phyloP scores from a whole-genome alignment of 1,140 invertebrate genomes.

The Drosophila subobscura region DNA sequence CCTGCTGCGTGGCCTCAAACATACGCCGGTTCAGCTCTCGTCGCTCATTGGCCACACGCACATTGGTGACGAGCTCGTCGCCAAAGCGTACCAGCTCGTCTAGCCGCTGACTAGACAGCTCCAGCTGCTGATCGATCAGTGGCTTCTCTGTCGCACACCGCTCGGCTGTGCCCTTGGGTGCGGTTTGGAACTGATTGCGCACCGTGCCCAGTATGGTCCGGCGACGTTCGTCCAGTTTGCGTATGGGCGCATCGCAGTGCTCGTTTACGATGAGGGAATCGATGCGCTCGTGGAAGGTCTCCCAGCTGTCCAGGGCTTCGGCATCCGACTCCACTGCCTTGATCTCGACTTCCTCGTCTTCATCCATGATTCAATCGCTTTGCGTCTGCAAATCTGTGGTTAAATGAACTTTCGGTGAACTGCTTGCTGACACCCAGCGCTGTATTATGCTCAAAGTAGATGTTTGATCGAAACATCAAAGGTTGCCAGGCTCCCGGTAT shows the following conservation, averaged over 20 bases:
- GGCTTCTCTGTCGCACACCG: constrained; percentile 44
- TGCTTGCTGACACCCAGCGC: not conserved
- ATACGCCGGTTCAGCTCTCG: constrained; percentile 87
- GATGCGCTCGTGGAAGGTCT: constrained; percentile 61
- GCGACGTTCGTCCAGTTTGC: constrained; percentile 48
- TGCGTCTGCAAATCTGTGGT: constrained; percentile 1
- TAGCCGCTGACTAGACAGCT: constrained; percentile 58
- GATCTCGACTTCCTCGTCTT: constrained; percentile 57
- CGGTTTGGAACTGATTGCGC: constrained; percentile 41
- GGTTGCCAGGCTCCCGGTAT: constrained; percentile 22
- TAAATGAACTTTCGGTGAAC: not conserved
- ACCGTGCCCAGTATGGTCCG: constrained; percentile 32
- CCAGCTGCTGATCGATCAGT: constrained; percentile 74
- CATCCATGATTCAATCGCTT: constrained; percentile 27
- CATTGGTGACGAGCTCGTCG: constrained; percentile 89
- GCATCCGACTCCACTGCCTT: constrained; percentile 17
- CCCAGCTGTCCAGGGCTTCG: constrained; percentile 49
- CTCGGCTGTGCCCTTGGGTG: constrained; percentile 50
- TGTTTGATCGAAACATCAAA: constrained; percentile 42
- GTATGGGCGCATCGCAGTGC: constrained; percentile 48
- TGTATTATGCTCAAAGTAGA: no score
- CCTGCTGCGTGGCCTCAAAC: constrained; percentile 83
- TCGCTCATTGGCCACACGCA: constrained; percentile 89
- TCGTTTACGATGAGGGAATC: constrained; percentile 47
- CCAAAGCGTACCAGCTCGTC: constrained; percentile 86